These are phyloP conservation scores for Anadara kagoshimensis DNA, from an alignment of 1,140 invertebrate species.

Conservation along the genomic window DNA sequence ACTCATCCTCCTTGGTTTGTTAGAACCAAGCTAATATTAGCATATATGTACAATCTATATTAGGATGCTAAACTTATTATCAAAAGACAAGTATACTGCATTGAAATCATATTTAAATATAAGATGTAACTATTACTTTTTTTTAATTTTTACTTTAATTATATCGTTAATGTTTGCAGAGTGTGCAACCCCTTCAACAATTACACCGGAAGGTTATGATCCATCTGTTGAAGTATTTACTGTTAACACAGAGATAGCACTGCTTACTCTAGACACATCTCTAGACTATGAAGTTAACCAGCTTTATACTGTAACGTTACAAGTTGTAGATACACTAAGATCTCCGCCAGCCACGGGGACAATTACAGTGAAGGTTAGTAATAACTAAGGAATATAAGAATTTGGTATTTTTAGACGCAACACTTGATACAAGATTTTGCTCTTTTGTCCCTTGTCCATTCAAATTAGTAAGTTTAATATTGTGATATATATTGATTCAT, in stretches of 20 bases:
- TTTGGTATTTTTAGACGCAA: neutral
- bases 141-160: neutral
- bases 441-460: neutral
- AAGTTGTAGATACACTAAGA: constrained; percentile 42
- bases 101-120: too few species aligned
- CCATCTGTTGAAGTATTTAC: constrained; percentile 34
- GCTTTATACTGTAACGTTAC: constrained; percentile 39
- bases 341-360: constrained; percentile 43
- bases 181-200: constrained; percentile 30
- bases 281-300: constrained; percentile 48
- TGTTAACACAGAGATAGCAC: constrained; percentile 37
- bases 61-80: too few species aligned
- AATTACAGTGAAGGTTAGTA: constrained; percentile 45
- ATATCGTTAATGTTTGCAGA: constrained; percentile 27
- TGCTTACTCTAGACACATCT: constrained; percentile 46
- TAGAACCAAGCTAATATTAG: too few species aligned
- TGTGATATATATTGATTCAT: neutral
- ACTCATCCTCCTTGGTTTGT: too few species aligned
- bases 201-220: constrained; percentile 37
- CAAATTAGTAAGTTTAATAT: neutral
- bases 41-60: too few species aligned
- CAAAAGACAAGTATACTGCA: too few species aligned
- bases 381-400: neutral
- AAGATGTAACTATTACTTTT: too few species aligned
- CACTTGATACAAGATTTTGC: neutral